phyloP scores from a whole-genome alignment of 2,113 vertebrate genomes.

The Aythya baeri region DNA sequence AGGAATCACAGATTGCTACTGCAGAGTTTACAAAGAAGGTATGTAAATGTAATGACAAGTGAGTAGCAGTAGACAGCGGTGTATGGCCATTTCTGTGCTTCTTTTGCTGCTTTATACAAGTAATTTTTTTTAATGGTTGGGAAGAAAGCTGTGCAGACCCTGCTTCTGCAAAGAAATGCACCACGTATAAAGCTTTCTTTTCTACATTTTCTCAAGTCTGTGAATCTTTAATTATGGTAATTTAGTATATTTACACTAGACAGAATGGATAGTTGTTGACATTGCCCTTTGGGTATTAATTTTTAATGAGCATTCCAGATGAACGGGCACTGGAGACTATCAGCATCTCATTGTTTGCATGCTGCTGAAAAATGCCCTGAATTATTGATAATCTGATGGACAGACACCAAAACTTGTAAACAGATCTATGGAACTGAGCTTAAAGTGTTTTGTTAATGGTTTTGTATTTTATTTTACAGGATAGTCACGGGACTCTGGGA shows the following conservation, averaged over 20 bases:
- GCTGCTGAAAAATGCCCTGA: not conserved
- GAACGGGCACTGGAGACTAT: not conserved
- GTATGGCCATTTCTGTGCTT: not conserved
- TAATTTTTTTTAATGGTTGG: not conserved
- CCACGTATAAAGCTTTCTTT: not conserved
- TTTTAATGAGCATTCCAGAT: constrained; percentile 6
- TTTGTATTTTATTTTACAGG: constrained; percentile 74
- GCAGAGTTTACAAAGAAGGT: constrained; percentile 74
- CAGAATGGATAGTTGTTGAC: not conserved
- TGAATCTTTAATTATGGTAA: not conserved
- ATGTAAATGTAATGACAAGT: not conserved
- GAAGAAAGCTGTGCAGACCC: not conserved
- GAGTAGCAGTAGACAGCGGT: not conserved
- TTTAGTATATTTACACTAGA: not conserved
- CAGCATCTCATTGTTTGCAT: not conserved
- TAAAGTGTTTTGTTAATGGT: constrained; percentile 1
- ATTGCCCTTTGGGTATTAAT: not conserved
- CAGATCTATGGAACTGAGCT: not conserved
- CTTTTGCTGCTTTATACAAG: not conserved
- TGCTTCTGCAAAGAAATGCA: not conserved
- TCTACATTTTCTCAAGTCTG: not conserved
- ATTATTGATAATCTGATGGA: not conserved
- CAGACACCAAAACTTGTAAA: not conserved
- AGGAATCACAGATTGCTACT: constrained; percentile 55
- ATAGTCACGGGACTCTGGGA: constrained; percentile 54